These are phyloP conservation scores for Myrmecobius fasciatus DNA, from an alignment of 2,113 vertebrate genomes.

Conservation along the genomic window DNA sequence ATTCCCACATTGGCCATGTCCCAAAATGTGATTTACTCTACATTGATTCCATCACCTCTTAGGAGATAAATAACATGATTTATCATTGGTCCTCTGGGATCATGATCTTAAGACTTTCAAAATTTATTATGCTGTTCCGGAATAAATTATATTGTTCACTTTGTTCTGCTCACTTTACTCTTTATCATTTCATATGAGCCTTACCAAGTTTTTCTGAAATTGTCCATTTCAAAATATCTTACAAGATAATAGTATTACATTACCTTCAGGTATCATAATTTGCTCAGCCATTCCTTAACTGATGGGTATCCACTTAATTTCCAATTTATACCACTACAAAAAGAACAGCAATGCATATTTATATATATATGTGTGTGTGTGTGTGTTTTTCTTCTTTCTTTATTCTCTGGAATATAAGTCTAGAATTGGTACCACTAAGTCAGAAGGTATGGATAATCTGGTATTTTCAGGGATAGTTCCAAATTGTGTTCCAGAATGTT, in stretches of 20 bases:
- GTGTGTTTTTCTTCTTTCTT: neutral
- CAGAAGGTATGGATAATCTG: neutral
- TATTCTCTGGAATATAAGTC: neutral
- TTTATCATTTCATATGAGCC: neutral
- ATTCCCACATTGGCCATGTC: neutral
- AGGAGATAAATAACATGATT: neutral
- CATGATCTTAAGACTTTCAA: neutral
- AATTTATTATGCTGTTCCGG: neutral
- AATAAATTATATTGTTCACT: neutral
- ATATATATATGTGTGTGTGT: neutral
- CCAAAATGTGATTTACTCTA: neutral
- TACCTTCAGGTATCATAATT: neutral
- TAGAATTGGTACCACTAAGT: neutral
- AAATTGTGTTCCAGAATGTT: neutral
- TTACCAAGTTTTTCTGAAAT: neutral
- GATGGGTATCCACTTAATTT: neutral
- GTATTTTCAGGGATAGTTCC: neutral
- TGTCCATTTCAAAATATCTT: neutral
- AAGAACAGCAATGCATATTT: neutral
- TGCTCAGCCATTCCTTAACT: neutral
- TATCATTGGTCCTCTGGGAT: neutral
- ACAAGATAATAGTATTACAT: neutral
- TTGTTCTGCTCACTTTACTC: neutral
- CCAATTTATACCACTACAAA: neutral
- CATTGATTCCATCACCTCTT: neutral